Base-by-base conservation (phyloP, 2,113 vertebrate species). In the Pithys albifrons region DNA sequence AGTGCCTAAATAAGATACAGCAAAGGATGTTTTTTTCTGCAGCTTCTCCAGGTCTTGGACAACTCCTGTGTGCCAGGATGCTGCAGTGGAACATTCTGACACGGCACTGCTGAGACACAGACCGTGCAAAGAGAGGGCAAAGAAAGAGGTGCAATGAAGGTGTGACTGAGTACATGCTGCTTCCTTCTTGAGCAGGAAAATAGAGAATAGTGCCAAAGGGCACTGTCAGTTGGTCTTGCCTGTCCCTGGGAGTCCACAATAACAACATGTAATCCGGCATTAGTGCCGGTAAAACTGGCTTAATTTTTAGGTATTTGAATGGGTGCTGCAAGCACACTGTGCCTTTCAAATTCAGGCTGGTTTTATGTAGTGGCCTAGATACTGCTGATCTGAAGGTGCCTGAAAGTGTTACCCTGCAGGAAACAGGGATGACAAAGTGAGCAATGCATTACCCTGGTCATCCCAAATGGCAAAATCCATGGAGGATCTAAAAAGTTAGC, bases 391-490 rank as follows among this genome's bases (percentile, higher is more conserved):
- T 78, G 59, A 76, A 93, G 31, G 37, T 6, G 2, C 43, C 89
- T 86, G 72, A 12, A 72, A 69, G 80, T 6, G 25, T 22, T 70
- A 25, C 49, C 54, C 33, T 0, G 0, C 51, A 48, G 85, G 48
- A 59, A 70, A 59, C 0, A 0, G 5, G 10, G 35, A 29, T 75
- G 73, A 89, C 75, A 35, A 89, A 86, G 69, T 20, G 72, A 67
- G 39, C n/a, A 29, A 11, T 52, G 35, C 43, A 17, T 64, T 64
- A 33, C 3, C 2, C 14, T 71, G 89, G 48, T 51, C 76, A 87
- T 48, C 73, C 87, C 57, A 85, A 87, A 87, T 72, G 39, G 66
- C 39, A 89, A 95, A 89, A 94, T 94, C 76, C 69, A 48, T 43
- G 70, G 45, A 91, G 69, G 65, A 73, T 39, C 65, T 89, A 54